These are phyloP conservation scores for Colistium nudipinnis DNA, from an alignment of 2,113 vertebrate genomes.

Conservation along the genomic window DNA sequence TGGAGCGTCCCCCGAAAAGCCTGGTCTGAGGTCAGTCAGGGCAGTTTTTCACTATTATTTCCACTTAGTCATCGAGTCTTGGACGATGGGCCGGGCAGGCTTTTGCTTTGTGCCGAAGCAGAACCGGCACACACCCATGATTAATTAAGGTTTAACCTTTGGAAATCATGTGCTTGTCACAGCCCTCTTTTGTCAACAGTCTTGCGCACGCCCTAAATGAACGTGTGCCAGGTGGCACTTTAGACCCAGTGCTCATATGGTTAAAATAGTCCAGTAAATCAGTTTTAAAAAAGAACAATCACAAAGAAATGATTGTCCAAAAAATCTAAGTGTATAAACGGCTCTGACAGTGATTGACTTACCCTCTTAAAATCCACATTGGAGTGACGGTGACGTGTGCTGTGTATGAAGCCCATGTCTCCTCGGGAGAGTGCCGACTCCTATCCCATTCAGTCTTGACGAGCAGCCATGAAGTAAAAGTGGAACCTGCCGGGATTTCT, in stretches of 20 bases:
- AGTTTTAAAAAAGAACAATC: too few species aligned
- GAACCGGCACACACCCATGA: not conserved
- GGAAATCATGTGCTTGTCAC: not conserved
- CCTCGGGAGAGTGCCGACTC: constrained; percentile 27
- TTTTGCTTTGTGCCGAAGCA: too few species aligned
- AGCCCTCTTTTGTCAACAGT: not conserved
- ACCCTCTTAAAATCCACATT: constrained; percentile 1
- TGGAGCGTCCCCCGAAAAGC: too few species aligned
- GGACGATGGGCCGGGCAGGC: too few species aligned
- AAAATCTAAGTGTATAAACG: not conserved
- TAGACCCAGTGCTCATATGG: too few species aligned
- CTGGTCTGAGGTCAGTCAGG: too few species aligned
- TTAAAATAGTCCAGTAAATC: too few species aligned
- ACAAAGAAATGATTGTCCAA: not conserved
- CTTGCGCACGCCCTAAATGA: not conserved
- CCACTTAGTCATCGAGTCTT: too few species aligned
- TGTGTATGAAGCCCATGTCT: constrained; percentile 1
- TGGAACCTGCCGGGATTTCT: not conserved
- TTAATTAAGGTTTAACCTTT: not conserved
- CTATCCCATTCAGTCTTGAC: constrained; percentile 21
- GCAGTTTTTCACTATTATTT: too few species aligned
- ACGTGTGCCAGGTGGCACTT: too few species aligned
- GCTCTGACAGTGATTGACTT: constrained; percentile 22
- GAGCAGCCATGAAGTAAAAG: constrained; percentile 15
- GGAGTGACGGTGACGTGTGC: constrained; percentile 13